Evolutionary conservation across 2,113 vertebrate species (phyloP).

Genomic region (Nematolebias whitei): DNA sequence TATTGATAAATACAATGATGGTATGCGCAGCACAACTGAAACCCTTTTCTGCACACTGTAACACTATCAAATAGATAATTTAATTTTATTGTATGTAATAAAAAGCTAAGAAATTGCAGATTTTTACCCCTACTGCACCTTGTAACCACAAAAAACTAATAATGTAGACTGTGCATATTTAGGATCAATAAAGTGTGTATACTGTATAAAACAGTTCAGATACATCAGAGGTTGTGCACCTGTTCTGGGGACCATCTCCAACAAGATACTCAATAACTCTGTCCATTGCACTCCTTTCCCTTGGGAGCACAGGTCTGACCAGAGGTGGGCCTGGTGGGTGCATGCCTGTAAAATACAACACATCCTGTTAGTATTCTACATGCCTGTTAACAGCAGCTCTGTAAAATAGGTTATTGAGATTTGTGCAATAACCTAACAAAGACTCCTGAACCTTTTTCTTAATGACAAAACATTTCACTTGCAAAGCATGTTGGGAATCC

Average conservation of each 20-base stretch:
- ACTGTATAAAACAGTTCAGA: background rate
- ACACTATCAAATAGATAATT: background rate
- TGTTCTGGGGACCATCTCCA: conserved; percentile 97
- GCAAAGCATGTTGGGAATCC: conserved; percentile 79
- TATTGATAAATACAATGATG: conserved; percentile 5
- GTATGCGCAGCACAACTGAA: background rate
- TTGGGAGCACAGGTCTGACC: conserved; percentile 91
- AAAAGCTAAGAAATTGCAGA: background rate
- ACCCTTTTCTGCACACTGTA: background rate
- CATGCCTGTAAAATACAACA: conserved; percentile 82
- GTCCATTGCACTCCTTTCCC: conserved; percentile 91
- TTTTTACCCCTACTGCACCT: background rate
- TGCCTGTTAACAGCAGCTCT: conserved; percentile 17
- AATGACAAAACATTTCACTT: conserved; percentile 75
- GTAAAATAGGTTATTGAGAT: conserved; percentile 43
- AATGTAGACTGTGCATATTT: too few species aligned
- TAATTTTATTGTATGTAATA: background rate
- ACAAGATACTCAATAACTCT: conserved; percentile 97
- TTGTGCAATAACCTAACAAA: conserved; percentile 65
- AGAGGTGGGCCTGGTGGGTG: conserved; percentile 97
- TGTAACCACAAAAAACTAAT: background rate
- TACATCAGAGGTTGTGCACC: conserved; percentile 63
- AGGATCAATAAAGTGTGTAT: too few species aligned
- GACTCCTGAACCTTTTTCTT: conserved; percentile 69
- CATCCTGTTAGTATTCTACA: conserved; percentile 24